phyloP scores from a whole-genome alignment of 2,113 vertebrate species.

The Aramus guarauna region DNA sequence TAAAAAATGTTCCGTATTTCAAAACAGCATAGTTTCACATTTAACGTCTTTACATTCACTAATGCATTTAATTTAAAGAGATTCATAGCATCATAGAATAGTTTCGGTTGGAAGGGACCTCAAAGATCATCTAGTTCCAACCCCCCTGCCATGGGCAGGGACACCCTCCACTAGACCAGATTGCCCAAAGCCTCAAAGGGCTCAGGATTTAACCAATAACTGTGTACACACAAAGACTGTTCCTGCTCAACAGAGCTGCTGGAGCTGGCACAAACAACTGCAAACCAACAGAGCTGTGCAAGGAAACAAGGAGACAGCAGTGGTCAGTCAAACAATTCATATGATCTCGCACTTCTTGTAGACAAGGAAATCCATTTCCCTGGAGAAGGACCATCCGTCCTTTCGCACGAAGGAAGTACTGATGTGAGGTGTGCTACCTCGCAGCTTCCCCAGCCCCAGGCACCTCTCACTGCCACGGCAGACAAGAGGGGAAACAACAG shows the following conservation, averaged over 20 bases:
- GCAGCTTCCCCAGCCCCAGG: background rate
- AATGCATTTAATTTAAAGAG: background rate
- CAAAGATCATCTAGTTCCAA: no score
- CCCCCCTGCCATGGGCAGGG: no score
- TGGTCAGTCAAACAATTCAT: background rate
- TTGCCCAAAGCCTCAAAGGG: no score
- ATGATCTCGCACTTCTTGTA: background rate
- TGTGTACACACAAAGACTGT: background rate
- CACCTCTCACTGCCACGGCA: background rate
- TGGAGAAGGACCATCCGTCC: background rate
- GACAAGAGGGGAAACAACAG: background rate
- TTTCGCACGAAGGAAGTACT: background rate
- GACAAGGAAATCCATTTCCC: background rate
- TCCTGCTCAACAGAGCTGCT: background rate
- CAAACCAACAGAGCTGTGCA: background rate
- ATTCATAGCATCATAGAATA: no score
- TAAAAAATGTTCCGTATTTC: background rate
- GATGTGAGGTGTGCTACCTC: background rate
- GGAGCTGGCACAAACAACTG: rapidly evolving
- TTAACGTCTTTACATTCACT: background rate
- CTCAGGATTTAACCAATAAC: background rate
- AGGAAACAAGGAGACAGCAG: background rate
- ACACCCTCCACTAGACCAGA: no score
- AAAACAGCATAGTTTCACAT: background rate
- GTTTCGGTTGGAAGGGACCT: no score